Evolutionary conservation across 2,113 vertebrate genomes (phyloP), one percentile per base, ranked within the genome.

Genomic region (Syngnathoides biaculeatus): DNA sequence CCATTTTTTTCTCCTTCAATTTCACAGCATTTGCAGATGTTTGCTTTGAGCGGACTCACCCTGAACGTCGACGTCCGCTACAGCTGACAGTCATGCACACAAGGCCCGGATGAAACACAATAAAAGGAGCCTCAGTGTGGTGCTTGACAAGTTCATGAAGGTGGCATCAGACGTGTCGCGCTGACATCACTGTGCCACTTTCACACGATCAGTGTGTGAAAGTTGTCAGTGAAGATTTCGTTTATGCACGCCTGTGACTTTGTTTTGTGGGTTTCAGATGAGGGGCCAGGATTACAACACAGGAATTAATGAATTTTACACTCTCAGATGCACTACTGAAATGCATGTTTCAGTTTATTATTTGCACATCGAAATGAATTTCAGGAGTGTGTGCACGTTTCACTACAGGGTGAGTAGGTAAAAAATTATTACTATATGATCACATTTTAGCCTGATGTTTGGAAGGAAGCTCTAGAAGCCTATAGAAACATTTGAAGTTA

Each of bases 11-110:
- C 14, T 17, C 6, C 45, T 47, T 19, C 45, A 47, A 47, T n/a
- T 56, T 27, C 26, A 26, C 15, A 56, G 4, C 17, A 14, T 30
- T 26, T 30, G 17, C 56, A 10, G 27, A 35, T 10, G 8, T 59
- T 39, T 22, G 48, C 19, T 68, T 63, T n/a, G 40, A 30, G 65
- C 20, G n/a, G 65, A 82, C 90, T 91, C 75, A 91, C 90, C 82
- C 56, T 82, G 69, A 67, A 42, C 72, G 71, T 52, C 73, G 65
- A 74, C 26, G 27, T 87, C 84, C 50, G 76, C 5, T 15, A 26
- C 78, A 71, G 81, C 89, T 87, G 79, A 69, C 24, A 60, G 53
- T 15, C 35, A 57, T 78, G 65, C 20, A 48, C 35, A 45, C 35
- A 17, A 69, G 40, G 61, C 38, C 62, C 22, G 68, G 27, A 19